Evolutionary conservation across 2,797 vertebrate genomes (phyloP).

Genomic region (Lutjanus campechanus): DNA sequence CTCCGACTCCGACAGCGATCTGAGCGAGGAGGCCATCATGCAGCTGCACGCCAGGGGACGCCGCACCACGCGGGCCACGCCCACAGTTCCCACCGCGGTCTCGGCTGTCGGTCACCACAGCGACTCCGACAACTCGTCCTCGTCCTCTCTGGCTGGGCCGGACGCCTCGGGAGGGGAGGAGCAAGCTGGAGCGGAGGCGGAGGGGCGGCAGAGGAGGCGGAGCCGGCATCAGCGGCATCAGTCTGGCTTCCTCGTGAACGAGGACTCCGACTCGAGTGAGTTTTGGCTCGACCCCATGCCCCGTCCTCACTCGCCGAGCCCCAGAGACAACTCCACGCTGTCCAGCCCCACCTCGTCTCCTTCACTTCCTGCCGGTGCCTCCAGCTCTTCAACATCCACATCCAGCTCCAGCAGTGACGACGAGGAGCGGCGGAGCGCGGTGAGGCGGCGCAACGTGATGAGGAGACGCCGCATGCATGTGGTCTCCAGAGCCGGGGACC

Average conservation of each 20-base stretch:
- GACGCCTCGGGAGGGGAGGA: constrained; percentile 76
- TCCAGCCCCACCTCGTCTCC: constrained; percentile 89
- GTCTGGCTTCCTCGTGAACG: constrained; percentile 93
- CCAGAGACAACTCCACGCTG: constrained; percentile 91
- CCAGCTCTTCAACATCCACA: constrained; percentile 90
- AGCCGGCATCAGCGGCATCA: constrained; percentile 78
- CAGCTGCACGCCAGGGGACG: constrained; percentile 91
- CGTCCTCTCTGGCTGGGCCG: constrained; percentile 88
- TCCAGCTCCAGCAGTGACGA: constrained; percentile 93
- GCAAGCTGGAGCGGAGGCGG: constrained; percentile 58
- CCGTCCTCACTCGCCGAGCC: constrained; percentile 94
- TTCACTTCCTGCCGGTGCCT: constrained; percentile 87
- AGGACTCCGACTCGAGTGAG: constrained; percentile 96
- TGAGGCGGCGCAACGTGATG: constrained; percentile 90
- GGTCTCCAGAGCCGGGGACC: constrained; percentile 85
- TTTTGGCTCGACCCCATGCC: constrained; percentile 95
- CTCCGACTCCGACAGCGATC: constrained; percentile 95
- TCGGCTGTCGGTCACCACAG: constrained; percentile 78
- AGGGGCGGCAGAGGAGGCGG: constrained; percentile 83
- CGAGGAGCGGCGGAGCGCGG: constrained; percentile 87
- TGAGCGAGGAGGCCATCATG: constrained; percentile 96
- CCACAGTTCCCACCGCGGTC: neutral
- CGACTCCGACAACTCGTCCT: constrained; percentile 92
- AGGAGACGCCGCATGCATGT: constrained; percentile 87
- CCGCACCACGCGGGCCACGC: constrained; percentile 56